These are phyloP conservation scores for Tupaia tana DNA, from an alignment of 2,113 vertebrate genomes.

Conservation along the genomic window DNA sequence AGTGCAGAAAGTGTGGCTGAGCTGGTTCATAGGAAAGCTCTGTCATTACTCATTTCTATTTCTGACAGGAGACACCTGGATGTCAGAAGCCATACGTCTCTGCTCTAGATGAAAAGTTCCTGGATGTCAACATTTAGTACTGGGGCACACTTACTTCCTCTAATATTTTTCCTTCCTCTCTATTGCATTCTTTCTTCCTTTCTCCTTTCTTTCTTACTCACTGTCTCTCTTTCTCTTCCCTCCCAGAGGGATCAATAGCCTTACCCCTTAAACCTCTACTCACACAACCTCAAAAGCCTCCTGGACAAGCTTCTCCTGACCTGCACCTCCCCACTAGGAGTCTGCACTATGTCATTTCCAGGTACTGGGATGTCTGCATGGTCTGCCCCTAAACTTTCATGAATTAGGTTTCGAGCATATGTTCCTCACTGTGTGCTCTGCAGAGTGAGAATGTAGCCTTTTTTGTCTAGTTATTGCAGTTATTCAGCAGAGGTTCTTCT, in stretches of 20 bases:
- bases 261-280: neutral
- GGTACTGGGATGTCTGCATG: too few relatives aligned
- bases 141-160: neutral
- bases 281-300: neutral
- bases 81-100: neutral
- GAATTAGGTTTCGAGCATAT: neutral
- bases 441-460: neutral
- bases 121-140: neutral
- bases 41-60: neutral
- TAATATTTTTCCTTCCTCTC: neutral
- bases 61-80: neutral
- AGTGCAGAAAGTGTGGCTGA: rapidly evolving
- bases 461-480: neutral
- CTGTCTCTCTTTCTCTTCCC: neutral
- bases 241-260: neutral
- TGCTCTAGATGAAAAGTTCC: neutral
- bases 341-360: too few relatives aligned
- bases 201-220: neutral
- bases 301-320: neutral
- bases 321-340: too few relatives aligned
- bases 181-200: too few relatives aligned
- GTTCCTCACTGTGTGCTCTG: neutral
- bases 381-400: neutral
- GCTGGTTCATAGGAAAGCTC: neutral
- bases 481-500: neutral